Percentiles rank a stretch among this genome's conserved stretches.
Conservation (phyloP, 2,888 invertebrate genomes). For the Dasypolia templi region DNA sequence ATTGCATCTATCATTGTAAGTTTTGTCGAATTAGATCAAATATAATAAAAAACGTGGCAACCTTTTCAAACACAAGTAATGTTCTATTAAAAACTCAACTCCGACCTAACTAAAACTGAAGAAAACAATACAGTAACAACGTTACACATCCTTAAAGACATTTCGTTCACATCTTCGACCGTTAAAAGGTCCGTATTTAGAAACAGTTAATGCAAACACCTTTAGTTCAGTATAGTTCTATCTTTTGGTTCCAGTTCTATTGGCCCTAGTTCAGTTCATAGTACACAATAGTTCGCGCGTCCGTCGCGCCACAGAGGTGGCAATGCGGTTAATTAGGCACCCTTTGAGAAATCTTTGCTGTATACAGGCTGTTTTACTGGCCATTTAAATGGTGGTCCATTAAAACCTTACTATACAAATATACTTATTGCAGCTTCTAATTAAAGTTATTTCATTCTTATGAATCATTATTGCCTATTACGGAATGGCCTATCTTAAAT, state of each 20-base stretch:
- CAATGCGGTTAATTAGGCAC: slow-evolving; percentile 86
- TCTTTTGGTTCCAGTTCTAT: slow-evolving; percentile 24
- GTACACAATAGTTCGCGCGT: slow-evolving; percentile 80
- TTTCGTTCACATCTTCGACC: slow-evolving; percentile 30
- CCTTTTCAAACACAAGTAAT: not conserved
- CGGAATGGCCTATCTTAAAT: not conserved
- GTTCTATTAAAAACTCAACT: not conserved
- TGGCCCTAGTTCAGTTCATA: slow-evolving; percentile 31
- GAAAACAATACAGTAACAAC: not conserved
- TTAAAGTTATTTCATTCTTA: not conserved
- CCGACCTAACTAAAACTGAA: not conserved
- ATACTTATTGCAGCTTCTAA: not conserved
- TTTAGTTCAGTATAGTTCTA: slow-evolving; percentile 30
- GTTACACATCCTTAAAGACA: not conserved
- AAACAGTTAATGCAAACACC: slow-evolving; percentile 49
- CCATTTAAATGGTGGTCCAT: no score
- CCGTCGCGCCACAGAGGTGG: slow-evolving; percentile 81
- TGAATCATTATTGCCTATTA: not conserved
- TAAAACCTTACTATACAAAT: no score
- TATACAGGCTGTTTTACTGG: slow-evolving; percentile 72
- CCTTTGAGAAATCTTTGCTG: slow-evolving; percentile 70
- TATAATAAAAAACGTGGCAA: not conserved
- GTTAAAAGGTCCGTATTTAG: slow-evolving; percentile 44
- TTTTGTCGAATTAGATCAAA: not conserved
- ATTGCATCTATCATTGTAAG: not conserved